Conservation (phyloP, 1,140 invertebrate species). For the Zaprionus camerounensis region DNA sequence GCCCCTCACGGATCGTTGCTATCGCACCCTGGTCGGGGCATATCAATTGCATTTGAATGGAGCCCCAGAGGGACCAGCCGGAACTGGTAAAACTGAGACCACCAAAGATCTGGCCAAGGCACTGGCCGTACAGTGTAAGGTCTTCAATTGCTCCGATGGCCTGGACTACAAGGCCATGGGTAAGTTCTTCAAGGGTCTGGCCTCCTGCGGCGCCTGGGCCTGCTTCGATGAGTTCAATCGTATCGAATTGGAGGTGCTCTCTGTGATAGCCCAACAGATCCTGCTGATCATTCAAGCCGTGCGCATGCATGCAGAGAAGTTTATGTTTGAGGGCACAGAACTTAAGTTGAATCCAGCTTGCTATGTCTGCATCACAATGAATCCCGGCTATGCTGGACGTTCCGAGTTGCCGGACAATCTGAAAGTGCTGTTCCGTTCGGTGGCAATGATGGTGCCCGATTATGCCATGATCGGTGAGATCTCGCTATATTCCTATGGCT, state of each 20-base stretch:
- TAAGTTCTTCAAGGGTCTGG: constrained; percentile 95
- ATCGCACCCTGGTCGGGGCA: constrained; percentile 94
- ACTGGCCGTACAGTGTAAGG: constrained; percentile 95
- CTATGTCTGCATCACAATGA: constrained; percentile 97
- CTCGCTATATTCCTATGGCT: constrained; percentile 95
- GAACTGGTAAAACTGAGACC: constrained; percentile 95
- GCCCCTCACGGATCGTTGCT: constrained; percentile 93
- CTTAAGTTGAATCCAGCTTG: constrained; percentile 91
- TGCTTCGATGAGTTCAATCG: constrained; percentile 98
- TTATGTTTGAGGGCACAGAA: constrained; percentile 94
- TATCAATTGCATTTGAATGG: constrained; percentile 94
- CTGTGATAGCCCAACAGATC: constrained; percentile 93
- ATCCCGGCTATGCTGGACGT: constrained; percentile 93
- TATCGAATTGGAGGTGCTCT: constrained; percentile 95
- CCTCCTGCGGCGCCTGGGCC: constrained; percentile 95
- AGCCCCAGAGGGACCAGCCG: constrained; percentile 95
- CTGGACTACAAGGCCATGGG: constrained; percentile 97
- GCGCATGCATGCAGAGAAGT: constrained; percentile 88
- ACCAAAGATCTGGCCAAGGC: constrained; percentile 96
- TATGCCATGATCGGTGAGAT: constrained; percentile 97
- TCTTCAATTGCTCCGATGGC: constrained; percentile 98
- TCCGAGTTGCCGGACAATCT: constrained; percentile 92
- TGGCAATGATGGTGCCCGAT: constrained; percentile 98
- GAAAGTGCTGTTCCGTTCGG: constrained; percentile 95
- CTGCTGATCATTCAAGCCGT: constrained; percentile 92